phyloP scores from a whole-genome alignment of 2,113 vertebrate genomes.

The Misgurnus anguillicaudatus region DNA sequence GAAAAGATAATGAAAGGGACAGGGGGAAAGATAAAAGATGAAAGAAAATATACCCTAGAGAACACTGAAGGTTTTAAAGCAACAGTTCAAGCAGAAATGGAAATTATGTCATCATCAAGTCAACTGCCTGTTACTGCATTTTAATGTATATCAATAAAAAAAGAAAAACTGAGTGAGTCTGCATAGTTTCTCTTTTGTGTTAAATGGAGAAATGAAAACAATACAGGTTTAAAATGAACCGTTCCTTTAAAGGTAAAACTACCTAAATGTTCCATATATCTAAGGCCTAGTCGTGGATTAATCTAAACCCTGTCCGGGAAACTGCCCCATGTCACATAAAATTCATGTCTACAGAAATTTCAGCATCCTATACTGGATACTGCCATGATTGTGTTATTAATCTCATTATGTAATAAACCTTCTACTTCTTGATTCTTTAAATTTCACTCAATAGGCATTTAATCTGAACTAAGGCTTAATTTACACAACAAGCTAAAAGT shows the following conservation, averaged over 20 bases:
- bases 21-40: background rate
- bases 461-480: conserved; percentile 40
- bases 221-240: no score
- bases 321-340: background rate
- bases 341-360: conserved; percentile 2
- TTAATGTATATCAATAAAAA: no score
- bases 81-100: background rate
- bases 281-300: no score
- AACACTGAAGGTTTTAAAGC: background rate
- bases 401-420: conserved; percentile 29
- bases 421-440: conserved; percentile 17
- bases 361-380: conserved; percentile 27
- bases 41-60: background rate
- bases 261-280: no score
- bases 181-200: no score
- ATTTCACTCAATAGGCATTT: conserved; percentile 39
- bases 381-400: conserved; percentile 39
- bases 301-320: no score
- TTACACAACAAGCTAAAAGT: conserved; percentile 35
- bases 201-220: no score
- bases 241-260: no score
- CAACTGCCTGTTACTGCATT: no score
- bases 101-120: no score
- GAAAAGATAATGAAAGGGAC: conserved; percentile 9
- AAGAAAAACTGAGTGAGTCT: no score